Conservation (phyloP, 1,140 invertebrate species). For the Heterodera schachtii region DNA sequence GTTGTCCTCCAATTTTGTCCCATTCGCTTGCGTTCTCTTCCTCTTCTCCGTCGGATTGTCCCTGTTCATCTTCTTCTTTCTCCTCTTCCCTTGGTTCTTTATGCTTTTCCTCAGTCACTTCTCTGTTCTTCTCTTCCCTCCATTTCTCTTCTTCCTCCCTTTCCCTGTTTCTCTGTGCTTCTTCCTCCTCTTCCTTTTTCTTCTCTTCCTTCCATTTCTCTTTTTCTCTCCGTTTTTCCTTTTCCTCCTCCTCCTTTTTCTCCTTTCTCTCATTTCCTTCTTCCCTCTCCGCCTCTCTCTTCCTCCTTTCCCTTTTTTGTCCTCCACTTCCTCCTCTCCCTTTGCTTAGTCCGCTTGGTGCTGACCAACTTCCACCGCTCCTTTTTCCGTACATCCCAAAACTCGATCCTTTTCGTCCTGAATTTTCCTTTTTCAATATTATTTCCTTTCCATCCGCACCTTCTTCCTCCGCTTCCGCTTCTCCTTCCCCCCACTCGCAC, state of each 20-base stretch:
- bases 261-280: background rate
- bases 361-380: conserved; percentile 19
- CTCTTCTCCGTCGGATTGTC: background rate
- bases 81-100: background rate
- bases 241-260: too few species aligned
- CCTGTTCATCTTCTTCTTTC: background rate
- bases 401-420: background rate
- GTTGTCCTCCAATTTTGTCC: background rate
- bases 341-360: conserved; percentile 20
- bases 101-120: background rate
- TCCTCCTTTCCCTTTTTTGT: conserved; percentile 15
- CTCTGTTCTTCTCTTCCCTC: conserved; percentile 4
- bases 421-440: background rate
- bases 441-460: too few species aligned
- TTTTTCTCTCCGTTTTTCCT: too few species aligned
- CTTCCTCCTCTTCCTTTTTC: background rate
- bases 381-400: background rate
- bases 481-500: background rate
- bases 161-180: background rate
- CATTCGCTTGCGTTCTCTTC: background rate
- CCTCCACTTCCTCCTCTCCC: background rate
- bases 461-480: background rate
- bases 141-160: background rate
- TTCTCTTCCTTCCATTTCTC: background rate
- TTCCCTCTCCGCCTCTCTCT: background rate